A percentile compares a stretch with the other conserved stretches of the same genome.
Evolutionary conservation across 2,888 invertebrate species (phyloP).

Genomic region (Cantharis flavilabris): DNA sequence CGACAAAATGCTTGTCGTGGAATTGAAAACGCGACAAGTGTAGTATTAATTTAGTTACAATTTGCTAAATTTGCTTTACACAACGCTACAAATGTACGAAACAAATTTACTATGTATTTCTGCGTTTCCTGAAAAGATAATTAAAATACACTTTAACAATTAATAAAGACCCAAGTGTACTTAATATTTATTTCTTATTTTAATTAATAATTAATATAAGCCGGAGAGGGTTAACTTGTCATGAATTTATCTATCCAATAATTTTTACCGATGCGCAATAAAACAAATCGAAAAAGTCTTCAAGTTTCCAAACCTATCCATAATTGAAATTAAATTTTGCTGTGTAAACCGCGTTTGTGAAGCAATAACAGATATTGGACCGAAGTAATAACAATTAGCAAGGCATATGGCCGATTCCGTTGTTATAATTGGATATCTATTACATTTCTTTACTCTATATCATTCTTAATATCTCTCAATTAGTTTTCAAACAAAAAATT

Average conservation of each 20-base stretch:
- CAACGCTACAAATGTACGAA: conserved; percentile 2
- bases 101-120: conserved; percentile 3
- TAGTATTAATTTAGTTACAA: conserved; percentile 4
- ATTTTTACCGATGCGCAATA: neutral
- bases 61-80: conserved; percentile 3
- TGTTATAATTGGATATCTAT: conserved; percentile 33
- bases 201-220: neutral
- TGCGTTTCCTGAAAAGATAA: conserved; percentile 1
- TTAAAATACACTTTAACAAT: conserved; percentile 4
- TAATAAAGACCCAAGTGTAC: conserved; percentile 1
- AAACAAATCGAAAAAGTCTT: neutral
- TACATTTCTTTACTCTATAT: conserved; percentile 24
- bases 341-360: conserved; percentile 21
- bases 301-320: neutral
- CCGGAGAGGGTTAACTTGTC: neutral
- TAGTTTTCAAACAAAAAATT: neutral
- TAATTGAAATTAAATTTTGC: conserved; percentile 4
- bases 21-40: conserved; percentile 3
- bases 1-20: conserved; percentile 5
- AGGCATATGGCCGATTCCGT: conserved; percentile 33
- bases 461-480: conserved; percentile 15
- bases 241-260: no score
- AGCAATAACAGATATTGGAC: conserved; percentile 32
- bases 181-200: neutral
- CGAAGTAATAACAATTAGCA: conserved; percentile 33